Conservation (phyloP, 1,140 invertebrate species). For the Atta texana region DNA sequence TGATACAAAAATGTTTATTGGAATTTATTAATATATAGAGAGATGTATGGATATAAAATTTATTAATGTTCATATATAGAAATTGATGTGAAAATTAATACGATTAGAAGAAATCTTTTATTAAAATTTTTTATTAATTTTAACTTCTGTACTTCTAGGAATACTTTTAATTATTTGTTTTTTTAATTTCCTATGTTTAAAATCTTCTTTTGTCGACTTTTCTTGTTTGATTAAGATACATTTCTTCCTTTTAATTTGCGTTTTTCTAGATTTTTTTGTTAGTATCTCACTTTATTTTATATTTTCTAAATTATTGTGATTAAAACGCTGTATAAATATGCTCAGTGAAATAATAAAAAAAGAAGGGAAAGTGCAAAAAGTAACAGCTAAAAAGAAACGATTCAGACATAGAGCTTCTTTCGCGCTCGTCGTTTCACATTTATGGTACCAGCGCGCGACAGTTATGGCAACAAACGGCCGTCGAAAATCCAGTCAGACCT, state of each 20-base stretch:
- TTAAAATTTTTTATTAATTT: not conserved
- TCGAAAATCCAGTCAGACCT: slow-evolving; percentile 71
- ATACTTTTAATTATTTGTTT: not conserved
- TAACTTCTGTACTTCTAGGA: not conserved
- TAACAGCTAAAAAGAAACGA: not conserved
- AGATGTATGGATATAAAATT: too few species aligned
- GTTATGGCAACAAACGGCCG: slow-evolving; percentile 79
- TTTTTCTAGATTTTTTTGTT: not conserved
- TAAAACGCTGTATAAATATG: not conserved
- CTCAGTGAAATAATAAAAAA: not conserved
- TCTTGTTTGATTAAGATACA: too few species aligned
- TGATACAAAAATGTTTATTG: not conserved
- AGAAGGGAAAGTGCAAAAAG: not conserved
- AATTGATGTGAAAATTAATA: not conserved
- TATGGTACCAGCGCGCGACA: slow-evolving; percentile 76
- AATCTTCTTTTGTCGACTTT: not conserved
- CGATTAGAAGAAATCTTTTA: not conserved
- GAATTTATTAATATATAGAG: not conserved
- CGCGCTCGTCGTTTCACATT: slow-evolving; percentile 65
- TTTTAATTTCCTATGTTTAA: not conserved
- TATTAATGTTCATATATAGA: not conserved
- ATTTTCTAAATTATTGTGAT: not conserved
- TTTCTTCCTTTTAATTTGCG: not conserved
- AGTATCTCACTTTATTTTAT: not conserved
- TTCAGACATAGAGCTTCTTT: slow-evolving; percentile 42